Percentiles rank a stretch among this genome's conserved stretches.
Conservation (phyloP, 2,888 invertebrate genomes). For the Tachina lurida region DNA sequence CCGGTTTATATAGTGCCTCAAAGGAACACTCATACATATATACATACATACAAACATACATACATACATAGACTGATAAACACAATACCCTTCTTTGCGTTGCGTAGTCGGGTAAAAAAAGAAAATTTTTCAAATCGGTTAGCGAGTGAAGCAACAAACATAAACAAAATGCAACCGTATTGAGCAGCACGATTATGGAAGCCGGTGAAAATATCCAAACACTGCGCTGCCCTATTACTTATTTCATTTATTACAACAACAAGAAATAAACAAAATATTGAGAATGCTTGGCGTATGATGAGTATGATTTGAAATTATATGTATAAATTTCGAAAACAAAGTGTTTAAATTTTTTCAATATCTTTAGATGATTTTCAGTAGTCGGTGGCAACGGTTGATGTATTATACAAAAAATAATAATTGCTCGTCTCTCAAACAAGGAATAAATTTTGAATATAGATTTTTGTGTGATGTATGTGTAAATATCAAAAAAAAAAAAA, state of each 20-base stretch:
- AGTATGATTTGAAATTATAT: slow-evolving; percentile 44
- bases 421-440: background rate
- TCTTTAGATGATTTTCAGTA: slow-evolving; percentile 60
- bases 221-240: slow-evolving; percentile 25
- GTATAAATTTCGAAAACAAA: slow-evolving; percentile 31
- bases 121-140: too few species aligned
- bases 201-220: background rate
- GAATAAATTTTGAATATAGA: slow-evolving; percentile 12
- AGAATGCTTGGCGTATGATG: slow-evolving; percentile 33
- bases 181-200: background rate
- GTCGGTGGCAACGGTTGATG: slow-evolving; percentile 59
- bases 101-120: too few species aligned
- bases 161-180: too few species aligned
- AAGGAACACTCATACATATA: too few species aligned
- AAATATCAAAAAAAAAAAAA: background rate
- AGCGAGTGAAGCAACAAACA: too few species aligned
- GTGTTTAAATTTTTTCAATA: slow-evolving; percentile 47
- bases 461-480: slow-evolving; percentile 25
- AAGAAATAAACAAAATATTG: slow-evolving; percentile 16
- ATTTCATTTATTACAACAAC: slow-evolving; percentile 25
- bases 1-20: too few species aligned
- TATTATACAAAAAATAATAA: background rate
- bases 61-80: too few species aligned
- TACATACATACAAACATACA: too few species aligned
- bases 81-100: too few species aligned